phyloP scores from a whole-genome alignment of 2,888 invertebrate species.

The Nemoura dubitans region DNA sequence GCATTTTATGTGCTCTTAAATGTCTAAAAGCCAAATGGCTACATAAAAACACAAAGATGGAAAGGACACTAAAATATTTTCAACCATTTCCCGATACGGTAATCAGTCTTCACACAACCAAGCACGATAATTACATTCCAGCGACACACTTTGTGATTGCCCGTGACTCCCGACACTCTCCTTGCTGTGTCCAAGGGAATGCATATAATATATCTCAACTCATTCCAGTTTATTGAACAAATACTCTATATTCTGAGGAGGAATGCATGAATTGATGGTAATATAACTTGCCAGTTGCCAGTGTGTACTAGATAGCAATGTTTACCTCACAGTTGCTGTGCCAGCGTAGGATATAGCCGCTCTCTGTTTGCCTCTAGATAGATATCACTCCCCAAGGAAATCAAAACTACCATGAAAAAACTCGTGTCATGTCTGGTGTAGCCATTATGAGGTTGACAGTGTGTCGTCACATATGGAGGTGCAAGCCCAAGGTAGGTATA shows the following conservation, averaged over 20 bases:
- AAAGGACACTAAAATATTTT: neutral
- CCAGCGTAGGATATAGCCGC: neutral
- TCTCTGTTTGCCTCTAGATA: conserved; percentile 18
- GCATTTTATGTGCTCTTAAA: too few relatives aligned
- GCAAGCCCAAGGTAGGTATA: neutral
- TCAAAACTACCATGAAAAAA: conserved; percentile 36
- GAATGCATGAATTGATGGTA: conserved; percentile 7
- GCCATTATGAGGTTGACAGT: conserved; percentile 23
- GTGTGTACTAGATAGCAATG: neutral
- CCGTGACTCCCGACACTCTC: neutral
- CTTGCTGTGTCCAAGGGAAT: neutral
- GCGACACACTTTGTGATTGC: neutral
- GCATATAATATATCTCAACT: neutral
- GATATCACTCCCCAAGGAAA: conserved; percentile 35
- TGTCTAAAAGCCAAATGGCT: neutral
- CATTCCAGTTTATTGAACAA: neutral
- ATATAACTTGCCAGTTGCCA: neutral
- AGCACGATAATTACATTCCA: neutral
- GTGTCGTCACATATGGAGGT: neutral
- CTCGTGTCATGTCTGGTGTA: neutral
- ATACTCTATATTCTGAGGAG: neutral
- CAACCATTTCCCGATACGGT: neutral
- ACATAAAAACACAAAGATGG: neutral
- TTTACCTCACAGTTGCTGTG: neutral
- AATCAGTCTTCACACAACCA: neutral